phyloP scores from a whole-genome alignment of 2,888 invertebrate genomes.

The Caenorhabditis panamensis region DNA sequence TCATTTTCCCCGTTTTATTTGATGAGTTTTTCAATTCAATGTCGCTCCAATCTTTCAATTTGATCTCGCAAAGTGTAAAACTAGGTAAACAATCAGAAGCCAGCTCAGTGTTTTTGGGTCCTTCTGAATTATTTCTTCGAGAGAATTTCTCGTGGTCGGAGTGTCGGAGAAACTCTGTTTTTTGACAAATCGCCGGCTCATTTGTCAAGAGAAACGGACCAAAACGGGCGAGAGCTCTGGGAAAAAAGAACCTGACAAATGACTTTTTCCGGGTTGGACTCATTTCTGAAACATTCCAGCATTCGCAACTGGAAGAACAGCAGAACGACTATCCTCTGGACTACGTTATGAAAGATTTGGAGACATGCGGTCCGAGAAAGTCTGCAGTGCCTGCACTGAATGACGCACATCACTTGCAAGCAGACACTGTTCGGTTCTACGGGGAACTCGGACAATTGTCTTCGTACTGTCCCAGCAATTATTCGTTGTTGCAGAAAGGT shows the following conservation, averaged over 20 bases:
- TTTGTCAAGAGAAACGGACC: background rate
- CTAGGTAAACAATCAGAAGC: background rate
- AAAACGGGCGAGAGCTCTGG: background rate
- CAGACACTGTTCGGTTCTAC: constrained; percentile 57
- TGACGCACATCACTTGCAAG: constrained; percentile 51
- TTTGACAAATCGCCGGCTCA: constrained; percentile 40
- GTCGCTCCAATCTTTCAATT: background rate
- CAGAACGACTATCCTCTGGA: constrained; percentile 62
- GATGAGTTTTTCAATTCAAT: background rate
- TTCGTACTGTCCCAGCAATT: constrained; percentile 70
- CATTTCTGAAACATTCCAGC: constrained; percentile 40
- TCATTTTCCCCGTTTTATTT: background rate
- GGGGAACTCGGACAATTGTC: constrained; percentile 74
- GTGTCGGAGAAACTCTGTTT: constrained; percentile 1
- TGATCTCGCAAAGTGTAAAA: background rate
- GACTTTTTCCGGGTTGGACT: background rate
- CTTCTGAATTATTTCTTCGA: too few species aligned
- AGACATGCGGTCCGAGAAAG: constrained; percentile 46
- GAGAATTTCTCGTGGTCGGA: background rate
- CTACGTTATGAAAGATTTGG: constrained; percentile 57
- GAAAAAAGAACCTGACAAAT: background rate
- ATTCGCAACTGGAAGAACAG: constrained; percentile 63
- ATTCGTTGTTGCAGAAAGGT: constrained; percentile 65
- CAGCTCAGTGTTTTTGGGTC: too few species aligned
- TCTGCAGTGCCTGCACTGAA: constrained; percentile 26